Conservation (phyloP, 2,113 vertebrate genomes). For the Syrrhaptes paradoxus region DNA sequence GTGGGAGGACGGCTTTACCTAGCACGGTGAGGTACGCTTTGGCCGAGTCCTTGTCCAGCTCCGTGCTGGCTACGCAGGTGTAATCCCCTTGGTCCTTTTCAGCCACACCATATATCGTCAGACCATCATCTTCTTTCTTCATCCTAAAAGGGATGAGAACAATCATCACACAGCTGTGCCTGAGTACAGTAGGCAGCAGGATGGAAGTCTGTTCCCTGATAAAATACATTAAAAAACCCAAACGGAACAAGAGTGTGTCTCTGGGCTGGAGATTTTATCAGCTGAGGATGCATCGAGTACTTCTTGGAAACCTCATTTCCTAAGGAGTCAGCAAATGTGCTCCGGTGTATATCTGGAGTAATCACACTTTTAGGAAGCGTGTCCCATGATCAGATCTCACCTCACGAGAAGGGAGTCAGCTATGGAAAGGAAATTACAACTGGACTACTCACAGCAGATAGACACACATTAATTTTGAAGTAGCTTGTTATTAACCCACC, state of each 20-base stretch:
- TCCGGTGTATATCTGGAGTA: background rate
- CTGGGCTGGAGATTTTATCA: background rate
- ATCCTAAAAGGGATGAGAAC: conserved; percentile 71
- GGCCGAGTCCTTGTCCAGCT: conserved; percentile 89
- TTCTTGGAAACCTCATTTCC: conserved; percentile 26
- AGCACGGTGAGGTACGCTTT: conserved; percentile 91
- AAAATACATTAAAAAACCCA: background rate
- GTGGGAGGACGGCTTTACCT: conserved; percentile 74
- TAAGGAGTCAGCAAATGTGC: background rate
- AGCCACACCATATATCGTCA: conserved; percentile 84
- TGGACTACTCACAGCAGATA: background rate
- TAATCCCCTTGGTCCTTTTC: conserved; percentile 91
- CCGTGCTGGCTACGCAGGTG: conserved; percentile 87
- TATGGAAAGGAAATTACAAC: background rate
- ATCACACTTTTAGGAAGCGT: background rate
- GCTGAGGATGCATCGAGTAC: background rate
- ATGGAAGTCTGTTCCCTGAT: background rate
- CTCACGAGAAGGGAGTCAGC: background rate
- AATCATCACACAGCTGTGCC: background rate
- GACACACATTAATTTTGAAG: background rate
- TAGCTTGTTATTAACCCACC: background rate
- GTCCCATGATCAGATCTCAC: background rate
- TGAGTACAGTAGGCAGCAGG: background rate
- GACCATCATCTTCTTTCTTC: conserved; percentile 86
- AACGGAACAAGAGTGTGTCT: background rate